Base-by-base conservation (phyloP, 1,140 invertebrate species). In the Drosophila varians region DNA sequence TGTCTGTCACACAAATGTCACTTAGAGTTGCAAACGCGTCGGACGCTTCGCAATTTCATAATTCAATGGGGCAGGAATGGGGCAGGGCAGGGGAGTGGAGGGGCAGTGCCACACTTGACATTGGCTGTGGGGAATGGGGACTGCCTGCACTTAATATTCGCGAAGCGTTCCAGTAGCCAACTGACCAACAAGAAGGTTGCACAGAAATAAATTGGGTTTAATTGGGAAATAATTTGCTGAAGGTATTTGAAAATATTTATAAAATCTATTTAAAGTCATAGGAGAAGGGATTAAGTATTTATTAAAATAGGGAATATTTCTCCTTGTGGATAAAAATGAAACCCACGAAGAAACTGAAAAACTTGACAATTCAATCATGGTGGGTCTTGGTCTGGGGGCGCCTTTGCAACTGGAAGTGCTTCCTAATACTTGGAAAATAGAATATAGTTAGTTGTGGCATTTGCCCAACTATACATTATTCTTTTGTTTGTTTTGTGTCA, bases 1-100 rank as follows among this genome's bases (percentile, higher is more conserved):
- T 82, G 83, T 88, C 74, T 82, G 82, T 87, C 82, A 87, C 77
- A 74, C 70, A 87, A 87, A 87, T 87, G 82, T 88, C 82, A 87
- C 83, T 87, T 82, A 80, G 55, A 80, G 57, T 80, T 86, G 77
- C 82, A 62, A 66, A 71, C 77, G 53, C 74, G 40, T 47, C 57
- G 82, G 74, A 88, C 77, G 82, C 77, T 65, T 62, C 72, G 47
- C 70, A 77, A 87, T 87, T 87, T 77, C 77, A 87, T 77, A 87
- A 87, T 84, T 86, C 55, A 58, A 62, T 68, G 84, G 79, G 69
- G 54, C 40, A 12, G 36, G n/a, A n/a, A n/a, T n/a, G n/a, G n/a
- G n/a, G n/a, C n/a, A n/a, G n/a, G n/a, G n/a, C n/a, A n/a, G n/a
- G n/a, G 6, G 11, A 34, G 62, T n/a, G 18, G 28, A 7, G 26